Evolutionary conservation across 2,888 invertebrate genomes (phyloP), one percentile per base, ranked within the genome.

Genomic region (Ophion costatus): DNA sequence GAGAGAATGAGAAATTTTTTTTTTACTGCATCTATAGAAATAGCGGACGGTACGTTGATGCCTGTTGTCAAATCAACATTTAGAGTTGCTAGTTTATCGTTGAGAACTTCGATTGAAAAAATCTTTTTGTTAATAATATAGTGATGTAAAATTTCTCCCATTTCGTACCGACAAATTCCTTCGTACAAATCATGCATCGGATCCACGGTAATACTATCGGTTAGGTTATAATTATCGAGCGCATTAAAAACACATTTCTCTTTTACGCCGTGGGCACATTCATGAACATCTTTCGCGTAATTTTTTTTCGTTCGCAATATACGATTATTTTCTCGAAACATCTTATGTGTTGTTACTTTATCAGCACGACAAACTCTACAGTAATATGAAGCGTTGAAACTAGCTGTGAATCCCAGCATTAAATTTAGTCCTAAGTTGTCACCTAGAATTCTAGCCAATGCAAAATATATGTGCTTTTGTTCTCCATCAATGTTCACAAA

Each of bases 321-420:
- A 33, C 24, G 4, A 80, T 42, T 20, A 61, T 88, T 78, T 88
- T 88, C 86, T 20, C n/a, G 24, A 56, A 33, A 69, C 75, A 86
- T 71, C 51, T 17, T 80, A 66, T 83, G 67, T n/a, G 84, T 85
- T 71, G 87, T 87, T 61, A 82, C 64, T 66, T 85, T 84, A 59
- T 67, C 67, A 33, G 76, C 76, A 87, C 78, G 86, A 87, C 90
- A 91, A 73, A 90, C 87, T 73, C 92, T 83, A 81, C 91, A 91
- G 78, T 80, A 90, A 80, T 74, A 82, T 33, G 89, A 87, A 33
- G 85, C 80, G 51, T 86, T 85, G 85, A 90, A 90, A 22, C 78
- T 80, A 42, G 83, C 80, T 38, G 80, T 81, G 45, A 88, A 87
- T 24, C 88, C 89, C 29, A 85, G 80, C 22, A 88, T 87, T 61